Base-by-base conservation (phyloP, 2,113 vertebrate species). In the Chaetodon trifascialis region DNA sequence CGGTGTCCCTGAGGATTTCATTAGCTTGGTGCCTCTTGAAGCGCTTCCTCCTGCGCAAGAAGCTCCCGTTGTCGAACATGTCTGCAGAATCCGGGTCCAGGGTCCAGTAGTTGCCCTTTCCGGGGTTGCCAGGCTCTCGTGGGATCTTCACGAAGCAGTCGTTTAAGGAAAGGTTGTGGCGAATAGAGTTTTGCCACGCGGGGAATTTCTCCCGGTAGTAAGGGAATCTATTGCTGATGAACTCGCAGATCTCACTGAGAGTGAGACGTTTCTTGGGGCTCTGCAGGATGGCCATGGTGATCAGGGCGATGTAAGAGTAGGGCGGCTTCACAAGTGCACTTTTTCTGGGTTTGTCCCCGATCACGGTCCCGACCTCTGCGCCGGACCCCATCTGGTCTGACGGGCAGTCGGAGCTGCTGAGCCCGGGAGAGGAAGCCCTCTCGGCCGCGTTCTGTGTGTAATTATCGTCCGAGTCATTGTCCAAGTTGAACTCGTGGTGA, bases 211-310 rank as follows among this genome's bases (percentile, higher is more conserved):
- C 97, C 79, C 97, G 92, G 94, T 98, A 98, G 93, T 98, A 98
- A 0, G 97, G 97, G 93, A 98, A 98, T 93, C 97, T 96, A 84
- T 95, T 96, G 94, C 97, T 98, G 95, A 99, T 99, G 90, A 99
- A 99, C 93, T 99, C 97, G 88, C 97, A 99, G 95, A 99, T 99
- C 94, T 97, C 97, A 63, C 97, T 99, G 59, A 99, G 96, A 23
- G 97, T 99, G 67, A 99, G 95, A 0, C 97, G 94, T 79, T 99
- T 99, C 93, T 99, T 97, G 82, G 97, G 97, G 92, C 97, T 99
- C 95, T 99, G 97, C 87, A 99, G 95, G 91, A 99, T 97, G 84
- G 98, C 95, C 98, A 99, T 99, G 82, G 98, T 99, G 95, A 98
- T 98, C 77, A 99, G 95, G 23, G 97, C 97, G 82, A 99, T 99